phyloP scores from a whole-genome alignment of 2,113 vertebrate species.

The Oncorhynchus tshawytscha region DNA sequence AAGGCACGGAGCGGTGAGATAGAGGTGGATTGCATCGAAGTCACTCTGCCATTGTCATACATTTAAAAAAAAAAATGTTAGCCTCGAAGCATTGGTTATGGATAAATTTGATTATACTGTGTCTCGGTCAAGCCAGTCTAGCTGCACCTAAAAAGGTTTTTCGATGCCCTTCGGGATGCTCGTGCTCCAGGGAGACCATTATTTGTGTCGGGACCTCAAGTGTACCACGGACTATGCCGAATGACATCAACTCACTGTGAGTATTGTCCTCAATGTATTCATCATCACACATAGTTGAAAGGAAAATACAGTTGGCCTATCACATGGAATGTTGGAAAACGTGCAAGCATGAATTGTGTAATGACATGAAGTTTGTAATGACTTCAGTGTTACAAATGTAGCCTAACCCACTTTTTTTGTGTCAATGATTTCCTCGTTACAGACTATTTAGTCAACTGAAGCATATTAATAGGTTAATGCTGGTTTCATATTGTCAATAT shows the following conservation, averaged over 20 bases:
- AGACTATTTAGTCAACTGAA: neutral
- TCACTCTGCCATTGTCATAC: neutral
- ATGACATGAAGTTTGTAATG: neutral
- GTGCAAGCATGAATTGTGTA: neutral
- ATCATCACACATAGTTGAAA: neutral
- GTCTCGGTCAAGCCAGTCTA: constrained; percentile 37
- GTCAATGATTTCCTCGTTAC: neutral
- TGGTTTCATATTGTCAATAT: neutral
- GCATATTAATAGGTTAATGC: neutral
- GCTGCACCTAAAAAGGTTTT: constrained; percentile 67
- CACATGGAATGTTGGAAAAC: neutral
- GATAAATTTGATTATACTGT: constrained; percentile 47
- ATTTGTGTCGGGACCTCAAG: constrained; percentile 86
- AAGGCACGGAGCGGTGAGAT: constrained; percentile 40
- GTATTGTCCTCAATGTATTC: constrained; percentile 42
- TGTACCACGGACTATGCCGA: constrained; percentile 82
- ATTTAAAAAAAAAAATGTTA: constrained; percentile 46
- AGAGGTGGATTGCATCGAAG: constrained; percentile 30
- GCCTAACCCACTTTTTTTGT: neutral
- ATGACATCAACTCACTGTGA: constrained; percentile 91
- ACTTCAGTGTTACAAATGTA: constrained; percentile 3
- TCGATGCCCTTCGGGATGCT: constrained; percentile 88
- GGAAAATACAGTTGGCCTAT: neutral
- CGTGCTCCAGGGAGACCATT: constrained; percentile 90
- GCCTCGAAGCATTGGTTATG: constrained; percentile 28